Percentiles rank a stretch among this genome's conserved stretches.
Conservation (phyloP, 2,797 vertebrate genomes). For the Artibeus jamaicensis region DNA sequence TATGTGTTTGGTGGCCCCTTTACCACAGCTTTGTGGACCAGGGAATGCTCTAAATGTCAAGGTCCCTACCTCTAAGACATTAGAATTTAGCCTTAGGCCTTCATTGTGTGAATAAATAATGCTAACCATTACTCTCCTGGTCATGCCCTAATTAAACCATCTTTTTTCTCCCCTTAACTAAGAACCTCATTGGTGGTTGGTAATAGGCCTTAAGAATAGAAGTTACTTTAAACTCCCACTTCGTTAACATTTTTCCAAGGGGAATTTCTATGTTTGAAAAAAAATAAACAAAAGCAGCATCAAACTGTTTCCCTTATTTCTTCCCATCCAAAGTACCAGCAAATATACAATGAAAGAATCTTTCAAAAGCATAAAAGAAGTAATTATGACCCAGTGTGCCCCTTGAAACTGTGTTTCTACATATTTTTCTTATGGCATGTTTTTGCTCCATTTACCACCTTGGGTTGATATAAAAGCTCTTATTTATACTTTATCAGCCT, state of each 20-base stretch:
- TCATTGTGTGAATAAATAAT: neutral
- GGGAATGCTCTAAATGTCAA: neutral
- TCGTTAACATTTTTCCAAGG: neutral
- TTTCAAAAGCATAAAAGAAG: slow-evolving; percentile 57
- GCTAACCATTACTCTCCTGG: neutral
- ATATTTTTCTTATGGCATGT: neutral
- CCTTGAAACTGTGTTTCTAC: slow-evolving; percentile 45
- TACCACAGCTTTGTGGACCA: neutral
- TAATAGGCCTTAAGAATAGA: neutral
- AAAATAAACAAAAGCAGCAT: slow-evolving; percentile 24
- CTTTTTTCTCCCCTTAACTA: too few species aligned
- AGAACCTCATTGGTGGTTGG: neutral
- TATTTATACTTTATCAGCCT: neutral
- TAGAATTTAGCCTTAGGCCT: neutral
- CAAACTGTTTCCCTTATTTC: neutral
- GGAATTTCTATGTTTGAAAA: slow-evolving; percentile 33
- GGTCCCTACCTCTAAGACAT: neutral
- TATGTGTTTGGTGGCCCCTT: neutral
- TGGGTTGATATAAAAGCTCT: neutral
- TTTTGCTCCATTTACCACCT: neutral
- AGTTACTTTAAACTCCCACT: neutral
- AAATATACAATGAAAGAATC: slow-evolving; percentile 45
- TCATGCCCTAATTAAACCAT: neutral
- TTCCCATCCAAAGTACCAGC: neutral
- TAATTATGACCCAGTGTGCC: slow-evolving; percentile 44